Base-by-base conservation (phyloP, 2,888 invertebrate genomes). In the Sericinus montela region DNA sequence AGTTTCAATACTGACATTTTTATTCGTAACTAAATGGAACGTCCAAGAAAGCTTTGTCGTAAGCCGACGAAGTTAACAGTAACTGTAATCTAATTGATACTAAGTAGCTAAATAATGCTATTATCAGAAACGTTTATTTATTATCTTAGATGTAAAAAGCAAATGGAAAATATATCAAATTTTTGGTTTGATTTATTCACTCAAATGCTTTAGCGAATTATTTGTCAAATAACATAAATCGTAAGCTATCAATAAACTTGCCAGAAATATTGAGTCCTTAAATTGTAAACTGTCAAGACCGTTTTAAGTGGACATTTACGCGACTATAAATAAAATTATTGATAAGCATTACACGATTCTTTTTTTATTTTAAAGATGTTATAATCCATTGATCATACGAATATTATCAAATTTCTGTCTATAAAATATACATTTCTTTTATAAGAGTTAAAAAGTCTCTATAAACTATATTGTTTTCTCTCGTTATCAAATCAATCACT, bases 401-500 rank as follows among this genome's bases (percentile, higher is more conserved):
- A n/a, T n/a, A n/a, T n/a, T n/a, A 30, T 30, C 4, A 4, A 11
- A 5, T 11, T 32, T 32, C 11, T n/a, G 11, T 32, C 1, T 11
- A 11, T 13, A 3, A 11, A 32, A 32, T 32, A 1, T 10, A 32
- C 10, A 3, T 32, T 23, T 38, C 11, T 9, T 38, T 23, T 25
- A 38, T 36, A 38, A 32, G 41, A 30, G n/a, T 13, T 5, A 35
- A 39, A 28, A 14, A 11, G 14, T 1, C 13, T 14, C 28, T 9
- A 1, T 3, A 15, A 42, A 42, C 13, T n/a, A 37, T 30, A 45
- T 46, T 51, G 28, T 46, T 41, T 25, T 37, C 25, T 44, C 42
- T 36, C 10, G 29, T 44, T 25, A 50, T 49, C 34, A 37, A 41
- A 34, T 45, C 45, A 42, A 51, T 46, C 30, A 51, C 45, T 45